Percentiles rank a stretch among this genome's conserved stretches.
These are phyloP conservation scores for Odontomachus brunneus DNA, from an alignment of 1,140 invertebrate species.

Conservation along the genomic window DNA sequence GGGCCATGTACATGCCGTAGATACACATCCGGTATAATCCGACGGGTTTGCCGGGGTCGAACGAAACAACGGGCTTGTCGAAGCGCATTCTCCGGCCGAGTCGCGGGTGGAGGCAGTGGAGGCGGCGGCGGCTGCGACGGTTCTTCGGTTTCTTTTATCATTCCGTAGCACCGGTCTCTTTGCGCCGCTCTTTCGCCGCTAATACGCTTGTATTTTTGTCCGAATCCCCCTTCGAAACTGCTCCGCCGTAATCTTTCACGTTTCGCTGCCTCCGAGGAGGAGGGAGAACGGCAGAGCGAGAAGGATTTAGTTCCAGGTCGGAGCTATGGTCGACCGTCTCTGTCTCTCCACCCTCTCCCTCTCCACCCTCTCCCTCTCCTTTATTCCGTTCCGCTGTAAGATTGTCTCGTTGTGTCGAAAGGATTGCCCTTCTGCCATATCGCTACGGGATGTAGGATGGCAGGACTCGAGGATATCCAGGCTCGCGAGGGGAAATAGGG, in stretches of 20 bases:
- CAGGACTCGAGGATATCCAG: not conserved
- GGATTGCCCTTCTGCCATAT: not conserved
- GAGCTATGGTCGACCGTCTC: not conserved
- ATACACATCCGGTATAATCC: constrained; percentile 68
- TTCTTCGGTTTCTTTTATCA: constrained; percentile 42
- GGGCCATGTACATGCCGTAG: constrained; percentile 46
- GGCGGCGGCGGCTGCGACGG: constrained; percentile 6
- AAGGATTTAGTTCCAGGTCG: constrained; percentile 3
- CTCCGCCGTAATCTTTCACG: constrained; percentile 54
- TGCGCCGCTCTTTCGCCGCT: constrained; percentile 13
- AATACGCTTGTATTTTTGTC: constrained; percentile 57
- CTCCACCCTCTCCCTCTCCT: not conserved
- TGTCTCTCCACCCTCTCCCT: not conserved
- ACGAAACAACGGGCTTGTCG: constrained; percentile 61
- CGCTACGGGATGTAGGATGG: constrained; percentile 1
- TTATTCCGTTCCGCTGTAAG: constrained; percentile 4
- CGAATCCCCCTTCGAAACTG: constrained; percentile 14
- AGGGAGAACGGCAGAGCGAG: constrained; percentile 26
- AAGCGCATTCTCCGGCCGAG: constrained; percentile 29
- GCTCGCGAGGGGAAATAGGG: constrained; percentile 43
- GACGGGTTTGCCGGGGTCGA: constrained; percentile 33
- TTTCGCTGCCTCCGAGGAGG: constrained; percentile 18
- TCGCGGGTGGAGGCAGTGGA: no score
- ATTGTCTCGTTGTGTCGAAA: constrained; percentile 35
- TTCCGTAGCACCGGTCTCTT: constrained; percentile 30